Conservation (phyloP, 2,113 vertebrate species). For the Passer montanus region DNA sequence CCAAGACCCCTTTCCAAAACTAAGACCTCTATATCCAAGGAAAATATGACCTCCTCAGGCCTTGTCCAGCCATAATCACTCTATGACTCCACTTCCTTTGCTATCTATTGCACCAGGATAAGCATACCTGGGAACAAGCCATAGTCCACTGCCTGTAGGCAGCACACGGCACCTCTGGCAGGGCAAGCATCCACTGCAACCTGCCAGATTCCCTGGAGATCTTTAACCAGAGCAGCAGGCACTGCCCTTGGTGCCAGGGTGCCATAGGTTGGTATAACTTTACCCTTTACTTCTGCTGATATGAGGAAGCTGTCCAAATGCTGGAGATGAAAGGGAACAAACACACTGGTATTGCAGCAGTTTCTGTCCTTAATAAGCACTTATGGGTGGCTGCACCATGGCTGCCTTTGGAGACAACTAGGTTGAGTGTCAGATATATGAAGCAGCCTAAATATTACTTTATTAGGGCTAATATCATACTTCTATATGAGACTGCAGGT, state of each 20-base stretch:
- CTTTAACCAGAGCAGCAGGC: background rate
- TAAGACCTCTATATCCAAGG: background rate
- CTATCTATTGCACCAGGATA: rapidly evolving
- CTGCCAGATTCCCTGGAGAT: background rate
- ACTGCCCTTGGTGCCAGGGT: background rate
- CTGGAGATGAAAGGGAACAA: background rate
- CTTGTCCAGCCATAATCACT: background rate
- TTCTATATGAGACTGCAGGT: background rate
- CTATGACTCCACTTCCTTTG: background rate
- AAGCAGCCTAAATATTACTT: background rate
- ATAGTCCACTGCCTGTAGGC: background rate
- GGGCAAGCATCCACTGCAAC: rapidly evolving
- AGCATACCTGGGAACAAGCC: background rate
- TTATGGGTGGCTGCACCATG: background rate
- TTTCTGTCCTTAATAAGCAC: background rate
- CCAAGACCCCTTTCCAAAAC: background rate
- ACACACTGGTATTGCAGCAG: background rate
- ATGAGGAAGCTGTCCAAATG: rapidly evolving
- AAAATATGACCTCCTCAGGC: background rate
- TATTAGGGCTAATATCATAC: background rate
- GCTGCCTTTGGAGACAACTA: background rate
- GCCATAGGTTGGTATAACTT: background rate
- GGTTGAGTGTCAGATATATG: background rate
- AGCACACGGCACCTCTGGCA: background rate
- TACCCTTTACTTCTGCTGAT: background rate